Conservation (phyloP, 2,113 vertebrate genomes). For the Lates calcarifer region DNA sequence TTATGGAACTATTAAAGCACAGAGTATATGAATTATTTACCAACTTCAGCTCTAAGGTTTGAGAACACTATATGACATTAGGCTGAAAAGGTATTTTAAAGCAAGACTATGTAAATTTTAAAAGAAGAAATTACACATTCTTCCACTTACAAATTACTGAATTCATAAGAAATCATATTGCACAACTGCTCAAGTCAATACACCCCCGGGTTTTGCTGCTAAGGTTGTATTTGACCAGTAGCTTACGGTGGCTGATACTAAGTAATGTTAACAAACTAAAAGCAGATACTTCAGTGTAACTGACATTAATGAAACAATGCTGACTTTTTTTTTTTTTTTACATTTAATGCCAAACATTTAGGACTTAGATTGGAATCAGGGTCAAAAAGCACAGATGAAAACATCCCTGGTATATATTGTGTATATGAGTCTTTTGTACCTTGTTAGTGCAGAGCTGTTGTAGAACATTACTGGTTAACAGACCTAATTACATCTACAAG, state of each 20-base stretch:
- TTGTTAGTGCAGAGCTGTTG: conserved; percentile 8
- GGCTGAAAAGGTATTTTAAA: conserved; percentile 1
- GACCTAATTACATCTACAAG: conserved; percentile 17
- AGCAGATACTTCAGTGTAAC: neutral
- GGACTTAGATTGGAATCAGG: neutral
- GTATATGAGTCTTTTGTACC: neutral
- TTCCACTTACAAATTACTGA: neutral
- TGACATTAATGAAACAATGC: neutral
- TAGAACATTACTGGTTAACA: conserved; percentile 11
- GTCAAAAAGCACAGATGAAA: neutral
- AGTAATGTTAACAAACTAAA: neutral
- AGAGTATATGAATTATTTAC: conserved; percentile 63
- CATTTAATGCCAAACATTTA: no score
- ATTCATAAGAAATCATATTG: neutral
- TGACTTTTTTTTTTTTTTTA: neutral
- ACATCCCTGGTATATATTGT: neutral
- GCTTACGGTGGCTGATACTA: neutral
- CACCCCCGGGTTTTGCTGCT: neutral
- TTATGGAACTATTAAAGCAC: conserved; percentile 47
- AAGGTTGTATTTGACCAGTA: neutral
- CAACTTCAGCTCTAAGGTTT: conserved; percentile 6
- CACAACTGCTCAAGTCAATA: neutral
- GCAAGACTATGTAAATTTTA: neutral
- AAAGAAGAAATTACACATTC: neutral
- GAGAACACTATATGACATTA: conserved; percentile 11